Evolutionary conservation across 2,113 vertebrate species (phyloP).

Genomic region (Candoia aspera): DNA sequence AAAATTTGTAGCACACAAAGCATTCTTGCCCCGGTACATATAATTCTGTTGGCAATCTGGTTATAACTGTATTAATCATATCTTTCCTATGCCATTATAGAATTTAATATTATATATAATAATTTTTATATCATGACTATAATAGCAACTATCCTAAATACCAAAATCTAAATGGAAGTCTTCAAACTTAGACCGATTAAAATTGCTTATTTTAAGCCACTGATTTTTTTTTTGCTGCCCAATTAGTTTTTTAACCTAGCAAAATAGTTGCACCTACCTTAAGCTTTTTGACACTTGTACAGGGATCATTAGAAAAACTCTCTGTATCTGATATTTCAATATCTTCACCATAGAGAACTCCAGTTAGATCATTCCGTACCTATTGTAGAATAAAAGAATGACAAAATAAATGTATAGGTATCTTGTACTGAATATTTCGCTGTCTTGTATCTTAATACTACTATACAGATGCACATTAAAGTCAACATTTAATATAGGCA

Average conservation of each 20-base stretch:
- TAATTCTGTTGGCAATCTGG: not conserved
- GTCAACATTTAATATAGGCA: conserved; percentile 24
- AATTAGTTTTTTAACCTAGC: not conserved
- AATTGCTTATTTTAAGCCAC: not conserved
- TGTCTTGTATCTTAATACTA: not conserved
- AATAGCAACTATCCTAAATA: not conserved
- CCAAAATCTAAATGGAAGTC: not conserved
- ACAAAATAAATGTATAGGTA: conserved; percentile 31
- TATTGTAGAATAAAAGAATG: conserved; percentile 70
- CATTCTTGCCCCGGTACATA: not conserved
- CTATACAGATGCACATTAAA: not conserved
- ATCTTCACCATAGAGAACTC: conserved; percentile 91
- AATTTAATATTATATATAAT: not conserved
- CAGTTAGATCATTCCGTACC: conserved; percentile 98
- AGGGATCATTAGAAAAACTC: conserved; percentile 98
- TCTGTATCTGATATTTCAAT: conserved; percentile 97
- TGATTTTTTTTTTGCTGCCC: conserved; percentile 42
- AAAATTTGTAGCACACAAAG: not conserved
- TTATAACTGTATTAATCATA: not conserved
- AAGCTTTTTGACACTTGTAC: conserved; percentile 96
- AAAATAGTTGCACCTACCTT: conserved; percentile 81
- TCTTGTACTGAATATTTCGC: not conserved
- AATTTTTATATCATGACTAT: not conserved
- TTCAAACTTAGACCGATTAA: not conserved
- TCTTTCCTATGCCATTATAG: not conserved